Conservation (phyloP, 2,888 invertebrate species). For the Leptothorax acervorum region DNA sequence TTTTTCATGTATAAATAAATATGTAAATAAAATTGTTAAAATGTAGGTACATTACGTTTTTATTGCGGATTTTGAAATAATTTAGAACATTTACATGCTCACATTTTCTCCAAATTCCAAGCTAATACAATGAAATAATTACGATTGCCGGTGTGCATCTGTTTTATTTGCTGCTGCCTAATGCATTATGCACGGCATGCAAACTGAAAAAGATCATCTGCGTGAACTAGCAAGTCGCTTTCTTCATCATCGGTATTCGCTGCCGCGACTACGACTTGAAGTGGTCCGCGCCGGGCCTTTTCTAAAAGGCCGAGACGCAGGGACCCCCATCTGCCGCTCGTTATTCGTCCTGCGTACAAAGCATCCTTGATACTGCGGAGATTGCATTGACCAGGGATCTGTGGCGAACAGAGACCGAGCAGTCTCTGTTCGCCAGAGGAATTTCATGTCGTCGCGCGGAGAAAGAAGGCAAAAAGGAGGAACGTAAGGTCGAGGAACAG, state of each 20-base stretch:
- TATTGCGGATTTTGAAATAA: not conserved
- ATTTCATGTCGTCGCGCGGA: slow-evolving; percentile 66
- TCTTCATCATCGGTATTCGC: slow-evolving; percentile 61
- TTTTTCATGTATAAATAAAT: not conserved
- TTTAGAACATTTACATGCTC: not conserved
- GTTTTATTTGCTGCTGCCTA: slow-evolving; percentile 6
- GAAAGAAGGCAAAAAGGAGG: slow-evolving; percentile 40
- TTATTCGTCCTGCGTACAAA: slow-evolving; percentile 78
- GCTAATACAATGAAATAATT: slow-evolving; percentile 28
- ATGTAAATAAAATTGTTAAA: not conserved
- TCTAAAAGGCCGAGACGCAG: slow-evolving; percentile 72
- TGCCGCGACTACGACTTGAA: slow-evolving; percentile 78
- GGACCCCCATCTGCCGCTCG: slow-evolving; percentile 72
- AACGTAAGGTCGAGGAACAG: slow-evolving; percentile 38
- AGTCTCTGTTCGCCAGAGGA: slow-evolving; percentile 59
- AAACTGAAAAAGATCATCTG: slow-evolving; percentile 80
- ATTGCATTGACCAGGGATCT: slow-evolving; percentile 77
- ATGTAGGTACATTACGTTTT: not conserved
- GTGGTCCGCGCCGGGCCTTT: slow-evolving; percentile 79
- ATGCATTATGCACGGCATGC: slow-evolving; percentile 50
- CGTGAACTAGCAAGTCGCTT: slow-evolving; percentile 72
- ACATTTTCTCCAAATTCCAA: not conserved
- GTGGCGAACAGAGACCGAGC: slow-evolving; percentile 46
- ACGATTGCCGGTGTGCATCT: not conserved
- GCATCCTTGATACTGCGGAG: slow-evolving; percentile 77